Percentiles rank a stretch among this genome's conserved stretches.
Conservation (phyloP, 37 sponge, comb jelly and placozoan genomes). For the Spongia lamella region DNA sequence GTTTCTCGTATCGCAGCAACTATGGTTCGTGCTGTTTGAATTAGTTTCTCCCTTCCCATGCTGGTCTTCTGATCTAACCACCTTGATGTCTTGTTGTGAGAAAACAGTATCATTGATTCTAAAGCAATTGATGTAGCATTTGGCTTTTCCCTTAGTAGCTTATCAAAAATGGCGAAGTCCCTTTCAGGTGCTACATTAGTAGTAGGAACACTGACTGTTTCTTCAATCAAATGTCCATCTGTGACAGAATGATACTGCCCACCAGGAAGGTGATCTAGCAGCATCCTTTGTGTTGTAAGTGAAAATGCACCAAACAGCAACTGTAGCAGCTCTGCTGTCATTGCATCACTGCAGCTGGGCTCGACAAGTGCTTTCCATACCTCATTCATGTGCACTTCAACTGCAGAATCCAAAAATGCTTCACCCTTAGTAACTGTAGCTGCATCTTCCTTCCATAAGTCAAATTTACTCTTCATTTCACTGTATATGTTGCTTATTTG, state of each 20-base stretch:
- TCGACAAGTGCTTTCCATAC: no score
- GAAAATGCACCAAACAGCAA: slow-evolving; percentile 32
- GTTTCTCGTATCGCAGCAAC: slow-evolving; percentile 4
- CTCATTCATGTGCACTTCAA: no score
- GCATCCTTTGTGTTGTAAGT: slow-evolving; percentile 26
- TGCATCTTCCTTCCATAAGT: no score
- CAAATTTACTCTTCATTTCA: no score
- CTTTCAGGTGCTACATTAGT: slow-evolving; percentile 49
- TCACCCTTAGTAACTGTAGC: no score
- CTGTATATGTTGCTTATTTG: no score
- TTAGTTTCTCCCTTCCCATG: slow-evolving; percentile 6
- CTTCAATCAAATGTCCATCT: neutral
- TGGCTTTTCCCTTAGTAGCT: slow-evolving; percentile 35
- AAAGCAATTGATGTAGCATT: slow-evolving; percentile 35
- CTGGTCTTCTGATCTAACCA: slow-evolving; percentile 25
- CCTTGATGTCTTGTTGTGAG: slow-evolving; percentile 33
- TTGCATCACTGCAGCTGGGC: neutral
- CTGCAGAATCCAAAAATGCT: no score
- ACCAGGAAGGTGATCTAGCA: slow-evolving; percentile 41
- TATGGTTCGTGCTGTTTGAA: slow-evolving; percentile 23
- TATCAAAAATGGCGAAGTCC: slow-evolving; percentile 37
- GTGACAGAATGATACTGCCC: slow-evolving; percentile 24
- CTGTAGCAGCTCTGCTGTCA: slow-evolving; percentile 26
- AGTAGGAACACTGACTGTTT: slow-evolving; percentile 31
- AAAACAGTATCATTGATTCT: slow-evolving; percentile 34